Evolutionary conservation across 2,888 invertebrate species (phyloP).

Genomic region (Smittia sp.): DNA sequence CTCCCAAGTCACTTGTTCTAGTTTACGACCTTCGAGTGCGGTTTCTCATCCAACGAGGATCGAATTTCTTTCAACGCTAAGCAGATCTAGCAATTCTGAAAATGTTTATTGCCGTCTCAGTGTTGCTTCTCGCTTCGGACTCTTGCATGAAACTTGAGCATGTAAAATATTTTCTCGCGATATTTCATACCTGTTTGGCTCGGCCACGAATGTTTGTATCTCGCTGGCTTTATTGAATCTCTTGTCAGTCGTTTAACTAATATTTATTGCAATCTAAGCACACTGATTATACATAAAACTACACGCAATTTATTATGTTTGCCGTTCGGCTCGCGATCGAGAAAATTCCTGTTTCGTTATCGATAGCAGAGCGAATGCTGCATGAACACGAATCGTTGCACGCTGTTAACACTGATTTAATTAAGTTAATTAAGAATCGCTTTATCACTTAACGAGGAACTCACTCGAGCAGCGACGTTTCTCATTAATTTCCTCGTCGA

Average conservation of each 20-base stretch:
- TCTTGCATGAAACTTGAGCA: too few species aligned
- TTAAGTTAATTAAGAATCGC: constrained; percentile 8
- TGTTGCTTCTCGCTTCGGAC: too few species aligned
- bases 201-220: not conserved
- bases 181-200: not conserved
- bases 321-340: not conserved
- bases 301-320: constrained; percentile 37
- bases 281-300: constrained; percentile 30
- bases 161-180: too few species aligned
- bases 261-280: constrained; percentile 36
- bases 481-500: too few species aligned
- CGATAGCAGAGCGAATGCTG: not conserved
- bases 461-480: too few species aligned
- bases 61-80: too few species aligned
- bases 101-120: too few species aligned
- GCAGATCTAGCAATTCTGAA: too few species aligned
- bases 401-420: not conserved
- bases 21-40: too few species aligned
- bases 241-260: constrained; percentile 29
- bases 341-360: not conserved
- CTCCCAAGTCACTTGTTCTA: too few species aligned
- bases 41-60: too few species aligned
- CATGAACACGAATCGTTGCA: not conserved
- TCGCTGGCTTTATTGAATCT: constrained; percentile 14
- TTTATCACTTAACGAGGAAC: not conserved